These are phyloP conservation scores for Malurus leucopterus DNA, from an alignment of 2,797 vertebrate genomes.

Conservation along the genomic window DNA sequence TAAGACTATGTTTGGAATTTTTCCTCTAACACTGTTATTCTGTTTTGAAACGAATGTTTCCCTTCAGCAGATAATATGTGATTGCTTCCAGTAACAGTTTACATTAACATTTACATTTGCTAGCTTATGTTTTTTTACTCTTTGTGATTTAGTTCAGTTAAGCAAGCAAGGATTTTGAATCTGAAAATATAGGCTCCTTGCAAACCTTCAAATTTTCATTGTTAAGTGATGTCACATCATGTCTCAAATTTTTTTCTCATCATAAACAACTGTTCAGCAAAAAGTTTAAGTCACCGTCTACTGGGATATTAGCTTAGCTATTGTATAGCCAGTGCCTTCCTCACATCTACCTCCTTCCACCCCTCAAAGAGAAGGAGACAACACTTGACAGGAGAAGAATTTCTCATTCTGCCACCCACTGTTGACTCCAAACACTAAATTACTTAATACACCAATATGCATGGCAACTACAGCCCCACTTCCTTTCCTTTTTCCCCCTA, in stretches of 20 bases:
- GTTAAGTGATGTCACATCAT: not conserved
- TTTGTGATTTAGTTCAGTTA: conserved; percentile 22
- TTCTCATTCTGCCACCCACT: not conserved
- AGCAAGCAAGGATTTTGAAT: not conserved
- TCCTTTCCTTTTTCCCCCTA: not conserved
- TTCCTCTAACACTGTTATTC: not conserved
- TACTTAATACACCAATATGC: not conserved
- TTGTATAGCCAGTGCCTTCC: not conserved
- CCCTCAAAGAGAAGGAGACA: not conserved
- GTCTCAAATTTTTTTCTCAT: not conserved
- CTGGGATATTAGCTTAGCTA: not conserved
- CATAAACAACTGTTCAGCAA: not conserved
- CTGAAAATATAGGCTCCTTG: not conserved
- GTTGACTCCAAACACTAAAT: not conserved
- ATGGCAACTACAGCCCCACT: not conserved
- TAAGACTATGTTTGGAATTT: conserved; percentile 12
- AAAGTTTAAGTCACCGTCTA: not conserved
- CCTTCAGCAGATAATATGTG: conserved; percentile 3
- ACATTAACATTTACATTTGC: conserved; percentile 30
- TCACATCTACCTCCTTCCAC: not conserved
- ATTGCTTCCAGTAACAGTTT: conserved; percentile 25
- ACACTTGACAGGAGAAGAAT: not conserved
- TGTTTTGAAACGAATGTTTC: conserved; percentile 24
- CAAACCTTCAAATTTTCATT: not conserved
- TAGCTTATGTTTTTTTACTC: not conserved